phyloP scores from a whole-genome alignment of 2,888 invertebrate species.

The Ametastegia equiseti region DNA sequence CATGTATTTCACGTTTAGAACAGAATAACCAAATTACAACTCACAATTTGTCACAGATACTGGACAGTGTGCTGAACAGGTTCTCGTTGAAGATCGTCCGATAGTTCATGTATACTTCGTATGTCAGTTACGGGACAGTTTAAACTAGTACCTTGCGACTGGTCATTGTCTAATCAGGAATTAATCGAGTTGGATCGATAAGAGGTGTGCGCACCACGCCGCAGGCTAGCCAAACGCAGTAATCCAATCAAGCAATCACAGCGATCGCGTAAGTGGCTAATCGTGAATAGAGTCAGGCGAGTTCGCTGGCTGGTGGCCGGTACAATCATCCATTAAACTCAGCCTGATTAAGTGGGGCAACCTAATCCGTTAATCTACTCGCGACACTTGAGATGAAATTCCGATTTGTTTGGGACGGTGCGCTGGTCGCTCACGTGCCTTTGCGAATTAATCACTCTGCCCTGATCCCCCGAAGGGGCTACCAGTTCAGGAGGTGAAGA shows the following conservation, averaged over 20 bases:
- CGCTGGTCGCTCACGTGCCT: conserved; percentile 29
- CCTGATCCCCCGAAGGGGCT: conserved; percentile 19
- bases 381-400: conserved; percentile 46
- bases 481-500: conserved; percentile 9
- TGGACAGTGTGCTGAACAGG: neutral
- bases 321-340: conserved; percentile 65
- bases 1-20: too few species aligned
- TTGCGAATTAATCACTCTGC: conserved; percentile 26
- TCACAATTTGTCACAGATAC: neutral
- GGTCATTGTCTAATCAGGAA: conserved; percentile 59
- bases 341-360: conserved; percentile 66
- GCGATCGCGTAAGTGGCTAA: conserved; percentile 58
- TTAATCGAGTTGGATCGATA: conserved; percentile 65
- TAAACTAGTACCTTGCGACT: conserved; percentile 12
- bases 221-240: conserved; percentile 59
- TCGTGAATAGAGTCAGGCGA: conserved; percentile 56
- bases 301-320: conserved; percentile 51
- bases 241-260: conserved; percentile 65
- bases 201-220: conserved; percentile 48
- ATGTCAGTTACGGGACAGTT: neutral
- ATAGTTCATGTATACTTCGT: neutral
- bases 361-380: conserved; percentile 58
- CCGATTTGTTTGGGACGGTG: conserved; percentile 36
- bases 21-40: too few species aligned
- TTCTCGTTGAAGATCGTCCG: neutral